A percentile compares a stretch with the other conserved stretches of the same genome.
Evolutionary conservation across 2,888 invertebrate genomes (phyloP).

Genomic region (Subacronicta megacephala): DNA sequence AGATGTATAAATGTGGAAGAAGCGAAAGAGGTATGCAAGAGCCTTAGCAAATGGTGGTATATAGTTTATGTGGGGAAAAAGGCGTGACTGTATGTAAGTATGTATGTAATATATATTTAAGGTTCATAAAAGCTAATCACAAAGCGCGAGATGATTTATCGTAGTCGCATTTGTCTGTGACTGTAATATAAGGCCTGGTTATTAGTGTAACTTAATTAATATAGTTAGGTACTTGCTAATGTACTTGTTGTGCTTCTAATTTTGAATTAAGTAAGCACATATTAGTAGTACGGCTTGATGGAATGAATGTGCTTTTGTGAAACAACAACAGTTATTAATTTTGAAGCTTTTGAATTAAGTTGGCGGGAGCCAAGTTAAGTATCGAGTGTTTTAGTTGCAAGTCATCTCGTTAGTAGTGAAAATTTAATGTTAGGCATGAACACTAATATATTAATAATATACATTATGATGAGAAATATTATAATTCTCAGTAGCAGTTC

Average conservation of each 20-base stretch:
- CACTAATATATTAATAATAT: too few relatives aligned
- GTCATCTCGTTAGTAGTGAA: slow-evolving; percentile 29
- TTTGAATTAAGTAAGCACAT: slow-evolving; percentile 32
- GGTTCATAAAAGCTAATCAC: slow-evolving; percentile 48
- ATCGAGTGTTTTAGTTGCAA: slow-evolving; percentile 35
- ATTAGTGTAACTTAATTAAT: slow-evolving; percentile 50
- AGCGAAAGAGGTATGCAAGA: too few relatives aligned
- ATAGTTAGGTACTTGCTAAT: slow-evolving; percentile 36
- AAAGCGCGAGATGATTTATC: slow-evolving; percentile 49
- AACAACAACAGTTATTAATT: slow-evolving; percentile 51
- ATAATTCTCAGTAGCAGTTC: too few relatives aligned
- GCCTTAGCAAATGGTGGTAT: too few relatives aligned
- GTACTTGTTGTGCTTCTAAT: slow-evolving; percentile 35
- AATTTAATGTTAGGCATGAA: slow-evolving; percentile 4
- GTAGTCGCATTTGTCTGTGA: slow-evolving; percentile 48
- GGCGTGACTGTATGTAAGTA: too few relatives aligned
- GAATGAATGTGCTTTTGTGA: slow-evolving; percentile 45
- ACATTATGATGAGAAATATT: too few relatives aligned
- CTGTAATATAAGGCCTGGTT: slow-evolving; percentile 35
- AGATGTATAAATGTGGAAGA: too few relatives aligned
- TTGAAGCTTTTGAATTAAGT: slow-evolving; percentile 31
- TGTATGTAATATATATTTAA: slow-evolving; percentile 25
- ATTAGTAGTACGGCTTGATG: slow-evolving; percentile 22
- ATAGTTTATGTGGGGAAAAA: too few relatives aligned
- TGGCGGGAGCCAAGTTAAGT: slow-evolving; percentile 27